A percentile compares a stretch with the other conserved stretches of the same genome.
phyloP scores from a whole-genome alignment of 2,113 vertebrate species.

The Halichoerus grypus region DNA sequence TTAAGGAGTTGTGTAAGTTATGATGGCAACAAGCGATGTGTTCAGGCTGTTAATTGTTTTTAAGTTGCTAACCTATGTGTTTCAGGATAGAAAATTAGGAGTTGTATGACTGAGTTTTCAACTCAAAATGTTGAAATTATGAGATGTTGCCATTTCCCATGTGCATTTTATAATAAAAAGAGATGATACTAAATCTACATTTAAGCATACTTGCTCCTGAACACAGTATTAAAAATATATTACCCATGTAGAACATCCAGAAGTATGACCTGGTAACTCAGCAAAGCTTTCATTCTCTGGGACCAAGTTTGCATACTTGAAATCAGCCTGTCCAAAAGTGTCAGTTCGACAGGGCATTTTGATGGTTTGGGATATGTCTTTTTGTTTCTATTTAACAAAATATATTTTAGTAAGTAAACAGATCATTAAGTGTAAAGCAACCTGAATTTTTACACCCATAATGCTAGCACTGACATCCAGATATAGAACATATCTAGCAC shows the following conservation, averaged over 20 bases:
- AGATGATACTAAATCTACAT: neutral
- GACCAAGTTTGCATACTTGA: neutral
- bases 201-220: neutral
- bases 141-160: neutral
- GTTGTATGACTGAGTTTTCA: neutral
- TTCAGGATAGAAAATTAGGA: conserved; percentile 34
- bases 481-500: neutral
- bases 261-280: neutral
- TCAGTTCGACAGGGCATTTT: neutral
- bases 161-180: conserved; percentile 47
- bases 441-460: neutral
- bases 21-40: neutral
- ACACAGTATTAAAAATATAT: neutral
- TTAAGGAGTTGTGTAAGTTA: conserved; percentile 1
- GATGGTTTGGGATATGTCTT: neutral
- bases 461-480: neutral
- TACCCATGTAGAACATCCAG: neutral
- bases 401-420: conserved; percentile 3
- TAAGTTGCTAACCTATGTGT: conserved; percentile 12
- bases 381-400: neutral
- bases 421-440: neutral
- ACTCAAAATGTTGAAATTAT: neutral
- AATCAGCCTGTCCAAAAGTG: neutral
- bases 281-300: neutral
- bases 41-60: neutral